Evolutionary conservation across 2,113 vertebrate genomes (phyloP).

Genomic region (Nyctibius bracteatus): DNA sequence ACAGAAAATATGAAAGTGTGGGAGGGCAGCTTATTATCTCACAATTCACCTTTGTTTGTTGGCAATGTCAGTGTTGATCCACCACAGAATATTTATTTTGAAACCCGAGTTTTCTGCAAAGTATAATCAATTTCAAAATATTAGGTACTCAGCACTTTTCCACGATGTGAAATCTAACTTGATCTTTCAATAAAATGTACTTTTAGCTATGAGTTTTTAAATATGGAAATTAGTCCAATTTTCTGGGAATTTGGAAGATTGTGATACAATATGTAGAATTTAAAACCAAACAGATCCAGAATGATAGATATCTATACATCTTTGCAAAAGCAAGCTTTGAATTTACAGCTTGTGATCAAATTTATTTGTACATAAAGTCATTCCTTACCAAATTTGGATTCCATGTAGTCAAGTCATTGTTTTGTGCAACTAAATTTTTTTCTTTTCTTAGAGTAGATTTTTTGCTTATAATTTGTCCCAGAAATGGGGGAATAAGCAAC

Average conservation of each 20-base stretch:
- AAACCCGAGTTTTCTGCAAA: neutral
- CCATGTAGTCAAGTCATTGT: neutral
- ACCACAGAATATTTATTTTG: neutral
- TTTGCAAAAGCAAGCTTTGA: neutral
- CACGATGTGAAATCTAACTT: neutral
- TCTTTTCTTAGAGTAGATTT: fast-evolving
- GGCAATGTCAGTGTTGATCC: neutral
- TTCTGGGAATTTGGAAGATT: neutral
- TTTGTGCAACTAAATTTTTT: neutral
- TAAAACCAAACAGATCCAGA: neutral
- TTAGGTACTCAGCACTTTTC: neutral
- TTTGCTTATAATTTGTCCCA: neutral
- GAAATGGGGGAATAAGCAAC: neutral
- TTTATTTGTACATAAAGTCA: neutral
- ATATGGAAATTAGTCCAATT: neutral
- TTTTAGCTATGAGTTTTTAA: neutral
- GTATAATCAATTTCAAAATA: neutral
- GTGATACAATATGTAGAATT: neutral
- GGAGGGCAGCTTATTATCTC: neutral
- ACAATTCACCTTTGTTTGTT: neutral
- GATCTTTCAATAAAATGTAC: neutral
- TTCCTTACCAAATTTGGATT: neutral
- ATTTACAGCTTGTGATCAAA: neutral
- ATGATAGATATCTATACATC: fast-evolving
- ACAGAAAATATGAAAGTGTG: neutral